Conservation (phyloP, 2,797 vertebrate species). For the Anas capensis region DNA sequence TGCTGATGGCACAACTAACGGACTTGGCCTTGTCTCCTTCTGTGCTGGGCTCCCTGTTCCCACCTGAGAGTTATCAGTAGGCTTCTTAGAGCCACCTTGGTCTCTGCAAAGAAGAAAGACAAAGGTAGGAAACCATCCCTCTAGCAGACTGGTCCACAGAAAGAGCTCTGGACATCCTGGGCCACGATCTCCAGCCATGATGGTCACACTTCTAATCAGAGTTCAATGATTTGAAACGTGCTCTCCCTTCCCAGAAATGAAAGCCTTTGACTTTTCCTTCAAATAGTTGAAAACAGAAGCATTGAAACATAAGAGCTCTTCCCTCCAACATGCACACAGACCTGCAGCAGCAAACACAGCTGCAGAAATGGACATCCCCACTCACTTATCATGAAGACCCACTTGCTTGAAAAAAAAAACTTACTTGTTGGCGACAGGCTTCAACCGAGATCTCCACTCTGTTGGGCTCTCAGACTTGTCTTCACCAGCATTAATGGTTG, state of each 20-base stretch:
- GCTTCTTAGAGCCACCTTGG: constrained; percentile 47
- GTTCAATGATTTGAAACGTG: neutral
- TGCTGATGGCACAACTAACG: neutral
- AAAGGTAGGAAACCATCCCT: neutral
- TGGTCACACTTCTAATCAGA: neutral
- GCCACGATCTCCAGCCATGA: neutral
- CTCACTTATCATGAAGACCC: neutral
- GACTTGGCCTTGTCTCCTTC: constrained; percentile 18
- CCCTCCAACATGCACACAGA: neutral
- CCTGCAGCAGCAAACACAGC: neutral
- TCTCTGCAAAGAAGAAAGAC: constrained; percentile 48
- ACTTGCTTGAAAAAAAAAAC: neutral
- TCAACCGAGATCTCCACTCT: constrained; percentile 81
- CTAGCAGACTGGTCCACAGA: neutral
- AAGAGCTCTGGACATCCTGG: neutral
- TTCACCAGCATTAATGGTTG: neutral
- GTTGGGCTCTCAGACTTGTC: constrained; percentile 77
- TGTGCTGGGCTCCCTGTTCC: constrained; percentile 24
- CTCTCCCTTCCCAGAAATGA: neutral
- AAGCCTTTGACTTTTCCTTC: neutral
- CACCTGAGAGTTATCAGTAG: neutral
- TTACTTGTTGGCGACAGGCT: constrained; percentile 78
- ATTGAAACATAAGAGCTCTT: neutral
- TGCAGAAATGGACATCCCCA: neutral
- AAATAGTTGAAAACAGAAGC: neutral